Evolutionary conservation across 2,113 vertebrate species (phyloP), one percentile per base, ranked within the genome.

Genomic region (Lamprotornis superbus): DNA sequence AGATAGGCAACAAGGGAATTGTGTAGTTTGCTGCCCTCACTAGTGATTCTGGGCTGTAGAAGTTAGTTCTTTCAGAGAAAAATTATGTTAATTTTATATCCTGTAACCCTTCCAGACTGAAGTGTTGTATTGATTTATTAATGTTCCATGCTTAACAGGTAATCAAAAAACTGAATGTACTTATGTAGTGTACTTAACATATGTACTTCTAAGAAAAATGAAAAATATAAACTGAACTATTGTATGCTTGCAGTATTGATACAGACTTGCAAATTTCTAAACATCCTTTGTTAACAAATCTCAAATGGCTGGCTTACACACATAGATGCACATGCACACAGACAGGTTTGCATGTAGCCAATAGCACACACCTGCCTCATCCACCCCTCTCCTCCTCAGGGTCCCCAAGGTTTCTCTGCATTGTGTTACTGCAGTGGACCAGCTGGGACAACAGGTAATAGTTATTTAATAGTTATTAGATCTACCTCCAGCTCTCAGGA

Each of bases 301-400:
- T 23, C 16, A 3, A 47, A 11, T 2, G 24, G 3, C 25, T 69
- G 18, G 5, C 4, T 57, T 13, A 5, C n/a, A 31, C 12, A 21
- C 20, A 8, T 0, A 6, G 8, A 3, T 0, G 6, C 18, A 40
- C 9, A 5, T 2, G 4, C 39, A 37, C 75, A 40, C 30, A 67
- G 44, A 47, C 23, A 50, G 44, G 27, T 52, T 86, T 52, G 53
- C 35, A 9, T 14, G 5, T 2, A 37, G 16, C 37, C 1, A 1
- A 5, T 4, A 78, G 53, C 12, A 63, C 5, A 3, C 21, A 12
- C 18, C 46, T 68, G 21, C 24, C 53, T 68, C 7, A 0, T 3
- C 30, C 15, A 31, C 7, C 30, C 17, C 12, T 7, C 11, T n/a
- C 25, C n/a, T 55, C 5, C 27, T 12, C 8, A 8, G 44, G 12